These are phyloP conservation scores for Dolichopus griseipennis DNA, from an alignment of 2,888 invertebrate genomes.

Conservation along the genomic window DNA sequence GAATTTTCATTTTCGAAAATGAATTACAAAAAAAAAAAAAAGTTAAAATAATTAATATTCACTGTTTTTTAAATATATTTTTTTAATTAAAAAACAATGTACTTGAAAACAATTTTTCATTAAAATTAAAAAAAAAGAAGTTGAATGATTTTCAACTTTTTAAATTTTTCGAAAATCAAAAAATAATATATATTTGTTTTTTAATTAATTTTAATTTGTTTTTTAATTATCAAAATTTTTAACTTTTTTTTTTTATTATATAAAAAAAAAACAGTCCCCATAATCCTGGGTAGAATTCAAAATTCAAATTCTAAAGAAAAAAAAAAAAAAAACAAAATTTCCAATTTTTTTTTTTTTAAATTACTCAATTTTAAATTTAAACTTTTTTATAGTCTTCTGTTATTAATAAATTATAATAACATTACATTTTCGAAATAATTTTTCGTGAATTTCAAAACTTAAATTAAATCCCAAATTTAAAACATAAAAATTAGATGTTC, in stretches of 20 bases:
- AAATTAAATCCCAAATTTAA: no score
- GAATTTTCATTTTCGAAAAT: no score
- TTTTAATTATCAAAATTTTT: not conserved
- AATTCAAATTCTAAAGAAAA: not conserved
- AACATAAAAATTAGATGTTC: no score
- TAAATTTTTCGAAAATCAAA: not conserved
- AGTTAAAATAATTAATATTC: no score
- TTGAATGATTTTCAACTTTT: not conserved
- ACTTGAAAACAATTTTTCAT: not conserved
- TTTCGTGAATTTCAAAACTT: not conserved
- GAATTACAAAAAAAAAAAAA: no score
- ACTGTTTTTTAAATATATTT: no score
- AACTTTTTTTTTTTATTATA: not conserved
- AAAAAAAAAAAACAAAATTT: not conserved
- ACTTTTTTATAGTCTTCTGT: constrained; percentile 15
- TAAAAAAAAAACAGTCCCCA: not conserved
- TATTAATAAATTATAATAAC: constrained; percentile 11
- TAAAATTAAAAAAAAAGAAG: not conserved
- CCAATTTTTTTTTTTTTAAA: not conserved
- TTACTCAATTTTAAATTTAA: not conserved
- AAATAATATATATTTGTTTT: not conserved
- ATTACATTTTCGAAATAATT: constrained; percentile 4
- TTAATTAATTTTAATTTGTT: not conserved
- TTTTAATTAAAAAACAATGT: no score
- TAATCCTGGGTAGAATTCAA: not conserved